A percentile compares a stretch with the other conserved stretches of the same genome.
Evolutionary conservation across 2,888 invertebrate species (phyloP).

Genomic region (Apotomis betuletana): DNA sequence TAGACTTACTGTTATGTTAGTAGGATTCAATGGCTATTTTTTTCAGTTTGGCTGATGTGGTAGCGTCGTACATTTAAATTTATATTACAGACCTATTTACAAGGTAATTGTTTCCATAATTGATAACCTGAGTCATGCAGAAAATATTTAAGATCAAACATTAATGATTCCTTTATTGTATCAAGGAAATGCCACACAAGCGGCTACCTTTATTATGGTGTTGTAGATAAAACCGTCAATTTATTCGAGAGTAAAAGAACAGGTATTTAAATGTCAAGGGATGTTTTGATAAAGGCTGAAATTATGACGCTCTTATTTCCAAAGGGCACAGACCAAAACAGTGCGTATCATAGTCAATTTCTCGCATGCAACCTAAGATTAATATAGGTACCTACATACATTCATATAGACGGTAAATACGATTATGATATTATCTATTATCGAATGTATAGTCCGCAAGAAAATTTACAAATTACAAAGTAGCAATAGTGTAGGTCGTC

Average conservation of each 20-base stretch:
- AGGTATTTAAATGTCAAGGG: constrained; percentile 31
- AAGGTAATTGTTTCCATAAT: background rate
- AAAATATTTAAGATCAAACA: constrained; percentile 11
- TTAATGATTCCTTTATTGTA: background rate
- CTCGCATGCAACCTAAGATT: background rate
- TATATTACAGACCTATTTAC: background rate
- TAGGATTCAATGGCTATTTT: no score
- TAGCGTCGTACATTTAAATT: no score
- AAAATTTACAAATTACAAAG: no score
- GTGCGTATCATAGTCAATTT: background rate
- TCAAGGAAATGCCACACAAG: constrained; percentile 30
- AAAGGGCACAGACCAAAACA: constrained; percentile 8
- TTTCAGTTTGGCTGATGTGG: no score
- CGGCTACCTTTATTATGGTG: constrained; percentile 11
- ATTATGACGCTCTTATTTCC: background rate
- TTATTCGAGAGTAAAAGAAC: constrained; percentile 23
- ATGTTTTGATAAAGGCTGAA: constrained; percentile 24
- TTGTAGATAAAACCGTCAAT: constrained; percentile 26
- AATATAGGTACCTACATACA: no score
- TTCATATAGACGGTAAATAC: no score
- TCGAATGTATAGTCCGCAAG: no score
- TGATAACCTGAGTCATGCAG: background rate
- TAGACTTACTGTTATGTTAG: no score
- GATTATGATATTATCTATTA: no score
- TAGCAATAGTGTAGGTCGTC: no score